Base-by-base conservation (phyloP, 2,797 vertebrate genomes). In the Poeciliopsis turneri region DNA sequence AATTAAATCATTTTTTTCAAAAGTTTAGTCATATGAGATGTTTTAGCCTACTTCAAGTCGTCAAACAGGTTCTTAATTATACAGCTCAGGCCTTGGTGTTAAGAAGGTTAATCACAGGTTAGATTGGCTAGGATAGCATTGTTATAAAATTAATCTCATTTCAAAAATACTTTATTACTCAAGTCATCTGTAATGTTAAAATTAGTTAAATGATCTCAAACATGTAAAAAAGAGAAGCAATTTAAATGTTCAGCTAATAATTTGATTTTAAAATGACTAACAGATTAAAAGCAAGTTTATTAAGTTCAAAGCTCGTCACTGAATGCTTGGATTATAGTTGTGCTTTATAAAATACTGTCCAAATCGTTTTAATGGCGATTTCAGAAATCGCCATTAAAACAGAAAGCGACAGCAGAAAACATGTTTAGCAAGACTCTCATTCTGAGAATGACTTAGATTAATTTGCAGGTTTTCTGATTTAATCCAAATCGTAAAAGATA, bases 381-480 rank as follows among this genome's bases (percentile, higher is more conserved):
- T 68, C 8, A 33, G 15, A 30, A 2, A 43, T 6, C 59, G 23
- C 53, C 25, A 49, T 25, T n/a, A 47, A 53, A 71, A 46, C 2
- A 68, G 39, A 72, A 64, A 78, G 51, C 11, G 0, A 77, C 25
- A 33, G 36, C 43, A 74, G 28, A 80, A 41, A 70, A 74, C 5
- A 20, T 57, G 36, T 7, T 78, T 43, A 39, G 72, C 15, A 70
- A 30, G 0, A 77, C 68, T 55, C 36, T 59, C 72, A 1, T 73
- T 70, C 15, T 5, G 53, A 64, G 45, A 83, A 84, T 36, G 33
- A 79, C 70, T 75, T 74, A 45, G 13, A 82, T 84, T 83, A 43
- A 88, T 89, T 90, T 85, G 43, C 47, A 76, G 71, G 77, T 80
- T 78, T 86, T 79, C 59, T 72, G 73, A 87, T 83, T 77, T 77